phyloP scores from a whole-genome alignment of 2,797 vertebrate species.

The Propithecus perrieri region DNA sequence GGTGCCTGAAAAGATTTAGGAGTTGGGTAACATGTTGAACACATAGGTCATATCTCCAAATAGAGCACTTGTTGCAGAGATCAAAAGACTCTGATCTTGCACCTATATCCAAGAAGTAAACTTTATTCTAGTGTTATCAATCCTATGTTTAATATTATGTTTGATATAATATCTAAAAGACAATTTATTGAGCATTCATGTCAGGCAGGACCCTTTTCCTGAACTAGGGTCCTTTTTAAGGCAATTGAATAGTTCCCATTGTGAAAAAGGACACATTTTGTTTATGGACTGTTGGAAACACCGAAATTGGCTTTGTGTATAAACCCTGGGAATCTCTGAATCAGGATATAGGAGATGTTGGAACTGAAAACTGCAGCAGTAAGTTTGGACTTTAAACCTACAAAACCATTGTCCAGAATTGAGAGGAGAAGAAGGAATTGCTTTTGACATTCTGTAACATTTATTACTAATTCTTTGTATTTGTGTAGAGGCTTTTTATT shows the following conservation, averaged over 20 bases:
- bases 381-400: not conserved
- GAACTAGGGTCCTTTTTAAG: not conserved
- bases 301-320: not conserved
- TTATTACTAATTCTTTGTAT: not conserved
- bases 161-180: not conserved
- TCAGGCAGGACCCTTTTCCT: not conserved
- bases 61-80: not conserved
- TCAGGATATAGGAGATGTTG: not conserved
- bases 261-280: not conserved
- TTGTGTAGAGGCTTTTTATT: not conserved
- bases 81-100: not conserved
- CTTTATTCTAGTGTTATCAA: not conserved
- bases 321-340: not conserved
- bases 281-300: not conserved
- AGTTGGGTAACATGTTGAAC: not conserved
- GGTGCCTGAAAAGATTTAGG: not conserved
- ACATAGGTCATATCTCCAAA: not conserved
- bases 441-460: not conserved
- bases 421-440: not conserved
- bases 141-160: not conserved
- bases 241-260: not conserved
- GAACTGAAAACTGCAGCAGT: not conserved
- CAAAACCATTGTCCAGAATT: not conserved
- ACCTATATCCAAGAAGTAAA: not conserved
- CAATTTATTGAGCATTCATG: not conserved